Percentiles rank a stretch among this genome's conserved stretches.
Conservation (phyloP, 2,113 vertebrate species). For the Rhodinocichla rosea region DNA sequence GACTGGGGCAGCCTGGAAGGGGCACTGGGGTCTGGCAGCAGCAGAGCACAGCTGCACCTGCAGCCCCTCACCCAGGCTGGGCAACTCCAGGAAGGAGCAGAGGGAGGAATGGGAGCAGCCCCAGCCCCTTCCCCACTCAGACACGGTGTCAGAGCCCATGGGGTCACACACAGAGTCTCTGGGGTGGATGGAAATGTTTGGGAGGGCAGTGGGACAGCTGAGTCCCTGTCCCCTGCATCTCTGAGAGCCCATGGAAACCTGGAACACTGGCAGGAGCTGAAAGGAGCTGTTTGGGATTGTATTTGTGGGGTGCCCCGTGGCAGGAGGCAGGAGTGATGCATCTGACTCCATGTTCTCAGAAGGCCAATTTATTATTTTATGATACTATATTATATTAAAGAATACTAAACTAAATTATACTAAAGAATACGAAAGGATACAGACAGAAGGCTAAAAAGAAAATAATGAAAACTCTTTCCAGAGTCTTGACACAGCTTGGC, state of each 20-base stretch:
- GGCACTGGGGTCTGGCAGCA: constrained; percentile 73
- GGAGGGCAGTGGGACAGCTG: constrained; percentile 73
- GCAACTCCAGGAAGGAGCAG: neutral
- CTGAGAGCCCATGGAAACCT: constrained; percentile 71
- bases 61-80: neutral
- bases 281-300: neutral
- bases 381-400: too few relatives aligned
- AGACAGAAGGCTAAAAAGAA: too few relatives aligned
- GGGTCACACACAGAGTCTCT: constrained; percentile 76
- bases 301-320: too few relatives aligned
- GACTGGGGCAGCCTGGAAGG: constrained; percentile 68
- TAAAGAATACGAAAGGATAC: too few relatives aligned
- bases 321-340: too few relatives aligned
- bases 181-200: constrained; percentile 72
- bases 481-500: too few relatives aligned
- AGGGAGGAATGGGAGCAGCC: neutral
- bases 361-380: too few relatives aligned
- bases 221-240: constrained; percentile 56
- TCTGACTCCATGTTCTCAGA: too few relatives aligned
- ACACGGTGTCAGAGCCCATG: neutral
- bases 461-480: too few relatives aligned
- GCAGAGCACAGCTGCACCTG: neutral
- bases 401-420: too few relatives aligned
- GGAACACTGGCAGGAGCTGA: neutral
- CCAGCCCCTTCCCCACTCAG: neutral